Conservation (phyloP, 2,888 invertebrate genomes). For the Oscheius sp. region DNA sequence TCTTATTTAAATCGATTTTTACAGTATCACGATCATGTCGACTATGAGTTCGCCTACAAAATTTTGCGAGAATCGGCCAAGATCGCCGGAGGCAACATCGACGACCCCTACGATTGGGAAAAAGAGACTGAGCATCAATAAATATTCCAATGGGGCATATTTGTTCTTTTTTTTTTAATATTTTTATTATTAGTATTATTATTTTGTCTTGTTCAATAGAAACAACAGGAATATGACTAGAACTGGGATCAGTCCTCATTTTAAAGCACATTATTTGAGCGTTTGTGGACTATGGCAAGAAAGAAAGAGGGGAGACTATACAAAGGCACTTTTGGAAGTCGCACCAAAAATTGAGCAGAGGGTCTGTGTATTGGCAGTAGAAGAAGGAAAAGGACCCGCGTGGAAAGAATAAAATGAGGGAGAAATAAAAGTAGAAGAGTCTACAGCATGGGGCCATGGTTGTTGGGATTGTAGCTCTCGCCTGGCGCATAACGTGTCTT, state of each 20-base stretch:
- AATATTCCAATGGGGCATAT: too few species aligned
- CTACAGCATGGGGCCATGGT: conserved; percentile 61
- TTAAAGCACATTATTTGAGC: not conserved
- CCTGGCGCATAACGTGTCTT: conserved; percentile 61
- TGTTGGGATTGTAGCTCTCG: conserved; percentile 56
- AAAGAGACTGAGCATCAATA: not conserved
- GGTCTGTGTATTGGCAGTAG: conserved; percentile 4
- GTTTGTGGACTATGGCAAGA: not conserved
- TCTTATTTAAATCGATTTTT: not conserved
- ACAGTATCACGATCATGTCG: conserved; percentile 11
- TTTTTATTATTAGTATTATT: too few species aligned
- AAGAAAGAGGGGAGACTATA: not conserved
- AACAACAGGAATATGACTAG: not conserved
- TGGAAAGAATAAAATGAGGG: conserved; percentile 9
- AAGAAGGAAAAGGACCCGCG: conserved; percentile 19
- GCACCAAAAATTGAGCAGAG: conserved; percentile 12
- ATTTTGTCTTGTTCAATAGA: too few species aligned
- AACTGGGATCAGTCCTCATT: not conserved
- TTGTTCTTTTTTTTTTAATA: too few species aligned
- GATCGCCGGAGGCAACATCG: conserved; percentile 42
- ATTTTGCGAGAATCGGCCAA: conserved; percentile 36
- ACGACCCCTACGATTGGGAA: conserved; percentile 63
- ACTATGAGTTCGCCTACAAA: conserved; percentile 21
- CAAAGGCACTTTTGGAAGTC: conserved; percentile 15
- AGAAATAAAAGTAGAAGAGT: too few species aligned